Base-by-base conservation (phyloP, 2,797 vertebrate genomes). In the Buceros bicornis region DNA sequence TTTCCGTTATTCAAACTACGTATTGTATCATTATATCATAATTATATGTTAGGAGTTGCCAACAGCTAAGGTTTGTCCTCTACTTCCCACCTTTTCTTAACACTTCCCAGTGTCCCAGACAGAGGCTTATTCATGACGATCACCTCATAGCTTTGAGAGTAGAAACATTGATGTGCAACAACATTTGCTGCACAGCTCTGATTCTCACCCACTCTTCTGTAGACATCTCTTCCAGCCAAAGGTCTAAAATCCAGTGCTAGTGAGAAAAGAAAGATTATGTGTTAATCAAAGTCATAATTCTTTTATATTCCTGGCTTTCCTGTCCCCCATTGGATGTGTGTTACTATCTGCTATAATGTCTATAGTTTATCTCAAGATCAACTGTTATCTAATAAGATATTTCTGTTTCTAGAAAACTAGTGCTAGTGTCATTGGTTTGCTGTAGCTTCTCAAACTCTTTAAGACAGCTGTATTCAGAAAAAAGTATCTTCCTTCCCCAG, bases 301-400 rank as follows among this genome's bases (percentile, higher is more conserved):
- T 83, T 89, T 78, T 48, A 43, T 72, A 54, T 26, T 54, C 37
- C 31, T 11, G 43, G 33, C 17, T 47, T 15, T 74, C 33, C 50
- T 40, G 28, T 82, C 15, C 31, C 33, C 25, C 65, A 16, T 62
- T 78, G 17, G 6, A 13, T 66, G 3, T 47, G 28, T 57, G 26
- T 64, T 88, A 53, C 16, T 73, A 29, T 77, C 83, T 93, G 17
- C 47, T 74, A 54, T 26, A 66, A 65, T 65, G 43, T 72, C 54
- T 81, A 5, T 90, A 61, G 91, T 88, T 81, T 89, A 80, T 80
- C 53, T 81, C 61, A 89, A 91, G 45, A 91, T 87, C 25, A 57
- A 5, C 13, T 79, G 31, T 40, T 85, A 25, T 71, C 54, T 40
- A 45, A 77, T 28, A 66, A 31, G 20, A 11, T 70, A 60, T 70